Evolutionary conservation across 2,113 vertebrate genomes (phyloP).

Genomic region (Callipepla californica): DNA sequence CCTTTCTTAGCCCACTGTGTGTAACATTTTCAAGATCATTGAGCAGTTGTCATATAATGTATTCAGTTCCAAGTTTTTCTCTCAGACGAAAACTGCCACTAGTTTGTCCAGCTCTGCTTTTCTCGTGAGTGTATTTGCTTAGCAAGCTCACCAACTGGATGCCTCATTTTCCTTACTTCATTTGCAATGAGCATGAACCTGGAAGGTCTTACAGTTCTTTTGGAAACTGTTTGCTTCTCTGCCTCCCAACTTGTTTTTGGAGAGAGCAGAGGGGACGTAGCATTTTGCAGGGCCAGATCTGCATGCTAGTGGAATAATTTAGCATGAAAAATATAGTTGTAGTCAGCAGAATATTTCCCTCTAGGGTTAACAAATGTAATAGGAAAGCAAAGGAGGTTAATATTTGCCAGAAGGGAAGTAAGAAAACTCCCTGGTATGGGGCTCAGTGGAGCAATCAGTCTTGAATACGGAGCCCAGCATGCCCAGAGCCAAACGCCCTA

Average conservation of each 20-base stretch:
- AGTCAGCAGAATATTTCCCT: slow-evolving; percentile 29
- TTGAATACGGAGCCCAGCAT: not conserved
- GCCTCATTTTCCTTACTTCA: not conserved
- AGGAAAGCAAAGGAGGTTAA: slow-evolving; percentile 25
- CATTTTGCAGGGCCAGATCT: not conserved
- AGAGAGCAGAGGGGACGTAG: not conserved
- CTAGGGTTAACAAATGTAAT: not conserved
- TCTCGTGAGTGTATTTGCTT: not conserved
- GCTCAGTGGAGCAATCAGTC: not conserved
- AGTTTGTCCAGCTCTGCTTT: not conserved
- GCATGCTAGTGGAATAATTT: not conserved
- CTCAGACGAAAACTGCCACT: not conserved
- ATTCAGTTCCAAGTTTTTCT: not conserved
- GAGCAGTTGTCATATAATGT: slow-evolving; percentile 15
- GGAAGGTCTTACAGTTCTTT: not conserved
- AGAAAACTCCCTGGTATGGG: not conserved
- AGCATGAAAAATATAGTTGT: not conserved
- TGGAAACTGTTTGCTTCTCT: not conserved
- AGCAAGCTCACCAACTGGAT: not conserved
- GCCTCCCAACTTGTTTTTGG: not conserved
- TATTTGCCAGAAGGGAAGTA: slow-evolving; percentile 15
- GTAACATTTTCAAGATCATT: not conserved
- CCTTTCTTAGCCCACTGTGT: not conserved
- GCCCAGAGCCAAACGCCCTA: not conserved
- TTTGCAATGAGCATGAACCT: not conserved